These are phyloP conservation scores for Cyanistes caeruleus DNA, from an alignment of 2,113 vertebrate species.

Conservation along the genomic window DNA sequence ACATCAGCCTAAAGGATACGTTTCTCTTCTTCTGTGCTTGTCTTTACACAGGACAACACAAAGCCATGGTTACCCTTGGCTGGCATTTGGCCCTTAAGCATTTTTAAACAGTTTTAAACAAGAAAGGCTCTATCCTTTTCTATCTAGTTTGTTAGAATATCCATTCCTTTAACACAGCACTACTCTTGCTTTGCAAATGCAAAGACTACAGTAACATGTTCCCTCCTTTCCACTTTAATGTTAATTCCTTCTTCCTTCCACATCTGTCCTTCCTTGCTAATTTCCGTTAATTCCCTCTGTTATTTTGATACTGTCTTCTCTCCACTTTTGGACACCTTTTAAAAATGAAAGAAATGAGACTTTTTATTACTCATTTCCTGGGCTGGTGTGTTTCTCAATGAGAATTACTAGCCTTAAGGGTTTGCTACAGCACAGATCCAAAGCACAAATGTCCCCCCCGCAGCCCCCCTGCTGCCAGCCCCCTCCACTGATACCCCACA, in stretches of 20 bases:
- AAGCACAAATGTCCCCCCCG: not conserved
- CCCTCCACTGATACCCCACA: not conserved
- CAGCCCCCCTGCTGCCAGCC: not conserved
- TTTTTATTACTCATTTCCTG: not conserved
- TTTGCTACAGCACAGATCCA: not conserved
- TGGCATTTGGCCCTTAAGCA: accelerated
- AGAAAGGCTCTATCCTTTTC: not conserved
- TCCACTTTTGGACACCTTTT: not conserved
- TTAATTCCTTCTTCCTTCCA: not conserved
- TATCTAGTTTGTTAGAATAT: not conserved
- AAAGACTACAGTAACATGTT: not conserved
- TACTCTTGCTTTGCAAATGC: not conserved
- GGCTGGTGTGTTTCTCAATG: not conserved
- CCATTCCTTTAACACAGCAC: not conserved
- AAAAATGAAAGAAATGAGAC: not conserved
- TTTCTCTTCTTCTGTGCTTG: not conserved
- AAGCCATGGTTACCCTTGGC: not conserved
- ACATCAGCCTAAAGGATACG: not conserved
- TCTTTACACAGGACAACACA: not conserved
- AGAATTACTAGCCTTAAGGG: not conserved
- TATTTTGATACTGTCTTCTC: not conserved
- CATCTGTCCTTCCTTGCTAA: not conserved
- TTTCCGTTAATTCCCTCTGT: not conserved
- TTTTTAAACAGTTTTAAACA: not conserved
- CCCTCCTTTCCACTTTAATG: not conserved